phyloP scores from a whole-genome alignment of 1,140 invertebrate genomes.

The Galleria mellonella region DNA sequence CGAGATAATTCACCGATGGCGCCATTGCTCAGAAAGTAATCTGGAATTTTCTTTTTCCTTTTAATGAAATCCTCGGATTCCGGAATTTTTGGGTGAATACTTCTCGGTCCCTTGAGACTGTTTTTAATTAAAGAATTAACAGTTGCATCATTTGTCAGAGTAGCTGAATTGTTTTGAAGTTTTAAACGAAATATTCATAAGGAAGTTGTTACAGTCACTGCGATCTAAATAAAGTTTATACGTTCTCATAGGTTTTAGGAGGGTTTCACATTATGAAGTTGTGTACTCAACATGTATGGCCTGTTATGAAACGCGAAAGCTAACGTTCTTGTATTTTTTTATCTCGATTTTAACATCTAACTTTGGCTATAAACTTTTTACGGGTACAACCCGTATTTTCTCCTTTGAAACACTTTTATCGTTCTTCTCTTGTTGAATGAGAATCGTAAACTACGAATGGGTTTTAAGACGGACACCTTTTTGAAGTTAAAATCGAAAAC shows the following conservation, averaged over 20 bases:
- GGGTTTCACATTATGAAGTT: too few relatives aligned
- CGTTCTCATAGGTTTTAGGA: too few relatives aligned
- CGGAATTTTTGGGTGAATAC: neutral
- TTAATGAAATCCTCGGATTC: neutral
- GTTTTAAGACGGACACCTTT: conserved; percentile 2
- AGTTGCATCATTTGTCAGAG: too few relatives aligned
- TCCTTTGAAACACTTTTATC: conserved; percentile 13
- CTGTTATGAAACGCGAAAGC: too few relatives aligned
- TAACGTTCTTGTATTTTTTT: neutral
- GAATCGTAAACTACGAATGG: conserved; percentile 15
- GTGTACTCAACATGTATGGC: too few relatives aligned
- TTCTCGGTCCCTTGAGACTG: neutral
- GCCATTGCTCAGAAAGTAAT: neutral
- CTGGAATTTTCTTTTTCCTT: neutral
- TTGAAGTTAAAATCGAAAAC: neutral
- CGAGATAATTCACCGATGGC: neutral
- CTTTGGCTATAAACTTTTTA: conserved; percentile 10
- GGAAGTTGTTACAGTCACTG: too few relatives aligned
- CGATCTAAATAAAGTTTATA: too few relatives aligned
- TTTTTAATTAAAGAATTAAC: neutral
- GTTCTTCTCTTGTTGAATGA: conserved; percentile 12
- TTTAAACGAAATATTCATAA: too few relatives aligned
- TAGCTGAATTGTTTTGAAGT: too few relatives aligned
- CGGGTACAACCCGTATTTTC: conserved; percentile 4
- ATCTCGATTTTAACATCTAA: neutral